Base-by-base conservation (phyloP, 1,140 invertebrate species). In the Drosophila tsacasi region DNA sequence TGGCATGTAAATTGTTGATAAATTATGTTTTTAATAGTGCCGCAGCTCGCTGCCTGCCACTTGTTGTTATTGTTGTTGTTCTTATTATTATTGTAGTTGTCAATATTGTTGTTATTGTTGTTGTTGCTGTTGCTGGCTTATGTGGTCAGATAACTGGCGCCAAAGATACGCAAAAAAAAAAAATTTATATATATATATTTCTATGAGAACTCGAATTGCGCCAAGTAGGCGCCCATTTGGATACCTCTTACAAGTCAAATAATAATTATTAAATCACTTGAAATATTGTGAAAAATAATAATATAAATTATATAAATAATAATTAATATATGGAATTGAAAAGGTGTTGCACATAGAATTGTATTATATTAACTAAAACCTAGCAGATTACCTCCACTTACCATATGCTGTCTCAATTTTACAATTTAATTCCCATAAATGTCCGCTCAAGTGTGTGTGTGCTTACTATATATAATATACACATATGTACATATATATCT, bases 1-100 rank as follows among this genome's bases (percentile, higher is more conserved):
- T 89, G 84, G 57, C 73, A 81, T 89, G 80, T 74, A 89, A 89
- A 87, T 87, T 87, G 80, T 89, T 89, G 60, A 86, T 83, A 83
- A 86, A 86, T 87, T 86, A 83, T 86, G 79, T 79, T 76, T 72
- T 61, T 81, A 74, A 81, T 84, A 60, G 74, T 74, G 64, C 59
- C 13, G 30, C 50, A 35, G 50, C 17, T 8, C 15, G 19, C 35
- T 57, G 54, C 54, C 15, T 25, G 35, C 32, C 52, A 21, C 66
- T 69, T 46, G 52, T 25, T 49, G 39, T 21, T 73, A 32, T 23
- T 73, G 32, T 40, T 62, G 68, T 25, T 37, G 21, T 35, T 46
- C 27, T 54, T 52, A 35, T 32, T 73, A 40, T 42, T 63, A 64
- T 57, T 81, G 63, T 64, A 61, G 23, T 57, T 76, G 49, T 49